Percentiles rank a stretch among this genome's conserved stretches.
Evolutionary conservation across 2,113 vertebrate genomes (phyloP).

Genomic region (Opisthocomus hoazin): DNA sequence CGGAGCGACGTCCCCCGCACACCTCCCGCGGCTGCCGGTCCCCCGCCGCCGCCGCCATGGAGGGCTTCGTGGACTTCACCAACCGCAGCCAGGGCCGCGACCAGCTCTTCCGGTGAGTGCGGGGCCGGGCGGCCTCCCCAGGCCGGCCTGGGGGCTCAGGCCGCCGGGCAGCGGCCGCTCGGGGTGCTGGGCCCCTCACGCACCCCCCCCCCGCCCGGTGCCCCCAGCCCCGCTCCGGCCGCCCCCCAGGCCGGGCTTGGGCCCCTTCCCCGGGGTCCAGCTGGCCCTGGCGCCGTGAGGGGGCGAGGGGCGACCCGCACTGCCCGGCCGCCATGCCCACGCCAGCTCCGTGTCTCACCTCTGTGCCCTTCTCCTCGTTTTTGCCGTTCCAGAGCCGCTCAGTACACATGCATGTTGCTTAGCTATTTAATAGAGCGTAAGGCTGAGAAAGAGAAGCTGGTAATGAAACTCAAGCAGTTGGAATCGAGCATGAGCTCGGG

Average conservation of each 20-base stretch:
- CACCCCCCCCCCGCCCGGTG: background rate
- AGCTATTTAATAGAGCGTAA: constrained; percentile 83
- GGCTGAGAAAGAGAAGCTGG: constrained; percentile 72
- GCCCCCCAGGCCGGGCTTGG: background rate
- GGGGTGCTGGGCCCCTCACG: background rate
- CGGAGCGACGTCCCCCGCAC: background rate
- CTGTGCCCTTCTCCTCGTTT: constrained; percentile 41
- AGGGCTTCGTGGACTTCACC: constrained; percentile 76
- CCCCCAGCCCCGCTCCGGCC: background rate
- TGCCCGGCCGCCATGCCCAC: background rate
- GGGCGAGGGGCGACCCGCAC: background rate
- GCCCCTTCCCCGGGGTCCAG: background rate
- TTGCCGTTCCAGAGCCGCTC: constrained; percentile 84
- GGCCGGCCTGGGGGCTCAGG: too few species aligned
- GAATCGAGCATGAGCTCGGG: constrained; percentile 89
- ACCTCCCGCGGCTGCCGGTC: background rate
- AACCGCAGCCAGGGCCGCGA: constrained; percentile 88
- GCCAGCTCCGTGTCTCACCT: constrained; percentile 13
- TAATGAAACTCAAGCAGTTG: constrained; percentile 83
- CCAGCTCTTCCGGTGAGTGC: constrained; percentile 84
- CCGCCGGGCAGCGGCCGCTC: background rate
- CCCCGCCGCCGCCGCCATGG: constrained; percentile 69
- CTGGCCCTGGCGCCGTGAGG: background rate
- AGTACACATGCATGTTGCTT: constrained; percentile 89
- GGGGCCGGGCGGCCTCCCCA: background rate